Evolutionary conservation across 2,888 invertebrate genomes (phyloP), one percentile per base, ranked within the genome.

Genomic region (Litoditis marina): DNA sequence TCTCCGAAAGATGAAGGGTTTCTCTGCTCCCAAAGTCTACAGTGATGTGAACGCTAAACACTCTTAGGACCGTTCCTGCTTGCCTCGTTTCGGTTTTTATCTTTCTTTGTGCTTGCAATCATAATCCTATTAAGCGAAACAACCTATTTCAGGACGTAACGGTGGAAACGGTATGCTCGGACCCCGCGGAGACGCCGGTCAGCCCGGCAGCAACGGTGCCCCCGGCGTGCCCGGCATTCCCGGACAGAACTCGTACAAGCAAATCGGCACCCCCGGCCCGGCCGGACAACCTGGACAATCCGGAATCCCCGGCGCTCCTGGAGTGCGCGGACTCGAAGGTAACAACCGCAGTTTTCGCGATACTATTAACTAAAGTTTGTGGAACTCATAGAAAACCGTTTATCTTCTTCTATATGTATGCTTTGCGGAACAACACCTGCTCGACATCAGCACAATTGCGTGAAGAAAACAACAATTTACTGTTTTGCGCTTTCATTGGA

Each of bases 161-260:
- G 57, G 57, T 13, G 57, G 22, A 13, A 22, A 19, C 16, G 57
- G 57, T 7, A 19, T 27, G 47, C 46, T 47, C 16, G 56, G 56
- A 30, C 46, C 56, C 2, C 5, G 56, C 11, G 56, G 56, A 46
- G 56, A 56, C 42, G 28, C 28, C 19, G 56, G 56, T 28, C 2
- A 8, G 8, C 31, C 56, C n/a, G 56, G 56, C 11, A 27, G 47
- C n/a, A 11, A 27, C 22, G 57, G 57, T 32, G 11, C 3, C 31
- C 47, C 7, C 6, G 57, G 57, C 2, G 1, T 5, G 2, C 22
- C 57, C 22, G 57, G 57, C 11, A 11, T n/a, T 11, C 57, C 47
- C 5, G 57, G 57, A 32, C 19, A 30, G n/a, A 57, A 57, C 34
- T 46, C 47, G 8, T 34, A 31, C 19, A 27, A 25, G 1, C 47